Evolutionary conservation across 1,140 invertebrate genomes (phyloP).

Genomic region (Rhopalosiphum padi): DNA sequence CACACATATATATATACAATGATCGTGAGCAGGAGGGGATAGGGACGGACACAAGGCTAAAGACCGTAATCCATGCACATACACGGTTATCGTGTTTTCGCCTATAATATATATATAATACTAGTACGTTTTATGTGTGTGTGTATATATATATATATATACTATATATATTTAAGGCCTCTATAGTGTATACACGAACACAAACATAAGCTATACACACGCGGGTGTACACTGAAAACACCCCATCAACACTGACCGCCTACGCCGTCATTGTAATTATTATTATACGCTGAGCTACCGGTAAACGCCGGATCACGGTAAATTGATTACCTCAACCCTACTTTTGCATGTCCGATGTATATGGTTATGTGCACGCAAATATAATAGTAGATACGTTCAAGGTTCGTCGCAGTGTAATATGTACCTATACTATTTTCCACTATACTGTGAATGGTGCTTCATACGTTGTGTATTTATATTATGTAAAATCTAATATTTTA

Average conservation of each 20-base stretch:
- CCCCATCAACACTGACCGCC: not conserved
- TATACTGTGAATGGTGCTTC: not conserved
- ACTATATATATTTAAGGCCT: not conserved
- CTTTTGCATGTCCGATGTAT: not conserved
- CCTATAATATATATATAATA: not conserved
- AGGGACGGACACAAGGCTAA: conserved; percentile 38
- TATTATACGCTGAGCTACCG: not conserved
- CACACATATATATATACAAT: not conserved
- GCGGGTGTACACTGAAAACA: not conserved
- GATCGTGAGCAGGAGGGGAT: not conserved
- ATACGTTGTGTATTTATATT: not conserved
- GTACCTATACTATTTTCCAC: not conserved
- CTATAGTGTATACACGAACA: not conserved
- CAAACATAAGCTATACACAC: not conserved
- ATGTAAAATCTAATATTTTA: not conserved
- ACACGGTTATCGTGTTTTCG: not conserved
- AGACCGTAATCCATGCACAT: conserved; percentile 44
- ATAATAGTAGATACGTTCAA: not conserved
- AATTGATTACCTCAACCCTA: conserved; percentile 23
- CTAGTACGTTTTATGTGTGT: not conserved
- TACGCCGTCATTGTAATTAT: not conserved
- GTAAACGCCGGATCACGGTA: not conserved
- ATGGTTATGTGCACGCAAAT: not conserved
- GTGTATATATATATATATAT: too few relatives aligned
- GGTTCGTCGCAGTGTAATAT: not conserved